phyloP scores from a whole-genome alignment of 2,113 vertebrate genomes.

The Petrocephalus zakoni region DNA sequence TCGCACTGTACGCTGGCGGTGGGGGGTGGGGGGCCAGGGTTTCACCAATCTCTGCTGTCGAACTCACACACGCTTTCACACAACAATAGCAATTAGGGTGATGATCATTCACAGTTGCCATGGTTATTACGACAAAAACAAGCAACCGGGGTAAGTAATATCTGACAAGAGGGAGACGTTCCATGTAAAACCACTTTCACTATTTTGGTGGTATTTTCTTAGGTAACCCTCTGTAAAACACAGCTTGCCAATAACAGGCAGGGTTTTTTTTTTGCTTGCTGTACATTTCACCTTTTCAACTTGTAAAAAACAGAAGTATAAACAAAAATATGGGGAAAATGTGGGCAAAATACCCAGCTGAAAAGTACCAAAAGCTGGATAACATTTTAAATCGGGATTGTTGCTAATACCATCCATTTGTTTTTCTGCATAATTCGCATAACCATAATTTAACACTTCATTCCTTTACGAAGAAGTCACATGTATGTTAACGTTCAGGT shows the following conservation, averaged over 20 bases:
- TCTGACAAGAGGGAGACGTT: neutral
- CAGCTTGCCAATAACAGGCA: neutral
- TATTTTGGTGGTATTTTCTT: neutral
- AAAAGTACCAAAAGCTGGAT: neutral
- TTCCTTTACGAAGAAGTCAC: neutral
- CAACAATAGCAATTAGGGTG: neutral
- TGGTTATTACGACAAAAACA: neutral
- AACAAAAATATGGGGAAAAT: neutral
- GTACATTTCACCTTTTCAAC: neutral
- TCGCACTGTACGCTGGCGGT: neutral
- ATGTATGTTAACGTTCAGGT: neutral
- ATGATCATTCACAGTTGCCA: neutral
- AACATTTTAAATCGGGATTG: neutral
- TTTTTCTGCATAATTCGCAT: neutral
- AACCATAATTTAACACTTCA: neutral
- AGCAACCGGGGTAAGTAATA: neutral
- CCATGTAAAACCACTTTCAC: neutral
- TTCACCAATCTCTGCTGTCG: neutral
- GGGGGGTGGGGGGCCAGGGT: neutral
- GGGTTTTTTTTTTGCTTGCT: neutral
- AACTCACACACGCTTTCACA: neutral
- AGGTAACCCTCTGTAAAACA: neutral
- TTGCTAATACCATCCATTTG: neutral
- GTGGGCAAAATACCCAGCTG: neutral
- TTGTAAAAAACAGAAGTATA: neutral